Base-by-base conservation (phyloP, 1,140 invertebrate genomes). In the Yoshiicerus persimilis region DNA sequence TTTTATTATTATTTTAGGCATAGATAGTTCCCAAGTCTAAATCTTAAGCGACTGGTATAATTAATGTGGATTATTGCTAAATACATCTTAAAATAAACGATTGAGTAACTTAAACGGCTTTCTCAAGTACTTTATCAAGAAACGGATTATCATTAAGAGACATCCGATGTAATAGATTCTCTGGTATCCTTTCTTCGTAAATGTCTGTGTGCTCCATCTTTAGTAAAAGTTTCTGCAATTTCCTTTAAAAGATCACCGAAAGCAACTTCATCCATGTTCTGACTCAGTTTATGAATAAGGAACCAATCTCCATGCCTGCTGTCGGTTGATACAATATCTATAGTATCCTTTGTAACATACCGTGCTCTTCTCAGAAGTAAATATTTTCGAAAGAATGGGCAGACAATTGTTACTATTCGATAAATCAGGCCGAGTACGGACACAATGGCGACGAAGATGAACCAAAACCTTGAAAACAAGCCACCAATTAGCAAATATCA, bases 281-380 rank as follows among this genome's bases (percentile, higher is more conserved):
- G 97, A 66, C 96, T 96, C 38, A 98, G 93, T 92, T 97, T 96
- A 92, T 98, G 97, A 3, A 98, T 94, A 84, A 98, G 94, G 92
- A 98, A 98, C 97, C 97, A 98, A 92, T 98, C 97, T 1, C 97
- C 97, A 90, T 98, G 97, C 91, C 97, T 95, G 92, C 96, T 96
- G 90, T 96, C 95, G 87, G 95, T 94, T 2, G 96, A 94, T 87
- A 98, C 96, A 10, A 30, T n/a, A 11, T 66, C 27, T 4, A 66
- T 9, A 10, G 27, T 13, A n/a, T 66, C 64, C 0, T 93, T 93
- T 91, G 96, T 95, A 20, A 98, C 95, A 91, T 27, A 66, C 0
- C 64, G 25, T 0, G 64, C 27, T 66, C 97, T 94, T 0, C 96
- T 94, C 16, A 30, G 10, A 2, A 88, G 66, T 20, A 86, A 27